phyloP scores from a whole-genome alignment of 2,797 vertebrate species.

The Macropodus opercularis region DNA sequence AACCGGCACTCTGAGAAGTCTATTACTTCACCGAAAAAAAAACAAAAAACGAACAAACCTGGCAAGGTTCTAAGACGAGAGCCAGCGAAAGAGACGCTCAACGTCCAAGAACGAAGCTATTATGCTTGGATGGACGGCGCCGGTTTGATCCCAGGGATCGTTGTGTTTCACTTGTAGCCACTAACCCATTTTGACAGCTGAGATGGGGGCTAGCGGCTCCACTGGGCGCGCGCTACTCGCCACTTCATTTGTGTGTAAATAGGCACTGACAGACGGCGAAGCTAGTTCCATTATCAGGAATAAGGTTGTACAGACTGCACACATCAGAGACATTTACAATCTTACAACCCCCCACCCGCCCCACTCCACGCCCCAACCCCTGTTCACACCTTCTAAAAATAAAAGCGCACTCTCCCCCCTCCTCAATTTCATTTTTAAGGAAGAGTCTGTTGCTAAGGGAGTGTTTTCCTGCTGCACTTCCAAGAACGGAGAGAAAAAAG shows the following conservation, averaged over 20 bases:
- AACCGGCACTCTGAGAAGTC: conserved; percentile 74
- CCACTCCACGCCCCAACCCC: conserved; percentile 24
- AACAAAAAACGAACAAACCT: conserved; percentile 15
- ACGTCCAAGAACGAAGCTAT: conserved; percentile 73
- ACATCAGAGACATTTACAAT: conserved; percentile 74
- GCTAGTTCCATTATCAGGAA: conserved; percentile 76
- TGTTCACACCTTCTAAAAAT: conserved; percentile 79
- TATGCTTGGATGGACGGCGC: conserved; percentile 60
- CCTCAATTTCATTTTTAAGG: conserved; percentile 8
- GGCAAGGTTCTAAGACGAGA: conserved; percentile 40
- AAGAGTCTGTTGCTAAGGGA: conserved; percentile 72
- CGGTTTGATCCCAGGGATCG: conserved; percentile 68
- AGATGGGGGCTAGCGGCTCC: conserved; percentile 73
- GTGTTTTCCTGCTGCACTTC: conserved; percentile 54
- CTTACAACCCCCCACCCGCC: conserved; percentile 16
- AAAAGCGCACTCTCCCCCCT: conserved; percentile 41
- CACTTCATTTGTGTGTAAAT: conserved; percentile 80
- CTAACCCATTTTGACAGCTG: conserved; percentile 78
- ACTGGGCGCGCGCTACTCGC: conserved; percentile 59
- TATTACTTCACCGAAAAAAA: conserved; percentile 69
- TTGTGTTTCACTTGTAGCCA: conserved; percentile 69
- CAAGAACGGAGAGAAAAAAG: conserved; percentile 62
- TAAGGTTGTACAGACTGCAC: conserved; percentile 70
- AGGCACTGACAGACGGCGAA: conserved; percentile 72
- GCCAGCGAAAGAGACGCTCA: conserved; percentile 31